Evolutionary conservation across 1,140 invertebrate genomes (phyloP).

Genomic region (Parasteatoda tepidariorum): DNA sequence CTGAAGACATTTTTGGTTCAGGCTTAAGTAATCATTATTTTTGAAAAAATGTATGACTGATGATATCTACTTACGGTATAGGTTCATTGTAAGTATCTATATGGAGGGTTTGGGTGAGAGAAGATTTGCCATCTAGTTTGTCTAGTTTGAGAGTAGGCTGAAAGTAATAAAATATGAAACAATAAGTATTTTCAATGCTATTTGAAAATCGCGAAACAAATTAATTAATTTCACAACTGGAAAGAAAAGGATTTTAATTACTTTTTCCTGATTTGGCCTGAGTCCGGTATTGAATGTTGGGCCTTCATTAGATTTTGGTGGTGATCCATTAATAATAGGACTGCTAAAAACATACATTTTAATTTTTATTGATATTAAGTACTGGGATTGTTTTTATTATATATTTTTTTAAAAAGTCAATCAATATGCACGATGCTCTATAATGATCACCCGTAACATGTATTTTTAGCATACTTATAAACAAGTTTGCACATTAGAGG

Average conservation of each 20-base stretch:
- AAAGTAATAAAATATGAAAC: not conserved
- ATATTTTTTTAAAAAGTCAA: too few species aligned
- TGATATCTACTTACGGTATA: constrained; percentile 84
- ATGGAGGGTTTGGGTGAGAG: constrained; percentile 79
- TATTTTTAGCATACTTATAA: too few species aligned
- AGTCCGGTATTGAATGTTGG: constrained; percentile 38
- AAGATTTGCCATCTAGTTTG: constrained; percentile 64
- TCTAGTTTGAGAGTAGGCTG: constrained; percentile 39
- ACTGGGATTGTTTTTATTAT: too few species aligned
- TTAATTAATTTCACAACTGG: not conserved
- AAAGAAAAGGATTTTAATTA: not conserved
- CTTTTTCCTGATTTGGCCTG: constrained; percentile 31
- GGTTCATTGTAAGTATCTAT: constrained; percentile 87
- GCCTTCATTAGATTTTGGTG: constrained; percentile 25
- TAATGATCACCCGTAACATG: too few species aligned
- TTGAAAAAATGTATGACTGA: too few species aligned
- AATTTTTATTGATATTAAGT: not conserved
- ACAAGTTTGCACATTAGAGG: too few species aligned
- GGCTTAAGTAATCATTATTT: too few species aligned
- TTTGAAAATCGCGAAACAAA: not conserved
- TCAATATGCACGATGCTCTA: too few species aligned
- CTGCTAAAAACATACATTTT: constrained; percentile 9
- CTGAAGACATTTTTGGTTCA: too few species aligned
- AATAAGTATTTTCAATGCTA: not conserved
- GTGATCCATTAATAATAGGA: constrained; percentile 38